Base-by-base conservation (phyloP, 2,113 vertebrate species). In the Holacanthus passer region DNA sequence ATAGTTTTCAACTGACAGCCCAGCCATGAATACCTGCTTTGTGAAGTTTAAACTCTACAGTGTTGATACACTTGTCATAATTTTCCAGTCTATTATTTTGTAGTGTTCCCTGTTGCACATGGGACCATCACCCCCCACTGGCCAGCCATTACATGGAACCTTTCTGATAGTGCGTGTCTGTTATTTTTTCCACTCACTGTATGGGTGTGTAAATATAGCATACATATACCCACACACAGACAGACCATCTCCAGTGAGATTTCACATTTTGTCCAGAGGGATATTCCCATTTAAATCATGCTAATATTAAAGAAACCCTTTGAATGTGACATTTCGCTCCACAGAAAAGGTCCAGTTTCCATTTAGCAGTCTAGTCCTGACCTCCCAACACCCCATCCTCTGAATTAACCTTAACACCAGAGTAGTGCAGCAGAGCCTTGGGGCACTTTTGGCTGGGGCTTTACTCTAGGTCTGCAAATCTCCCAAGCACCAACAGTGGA, bases 401-500 rank as follows among this genome's bases (percentile, higher is more conserved):
- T 48, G 53, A 87, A 81, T 88, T 77, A 84, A 74, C 75, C 63
- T 20, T 22, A 73, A 76, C 66, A 50, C 59, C 77, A 64, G 65
- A 70, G 83, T 2, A 73, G 43, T 39, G 73, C 80, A 79, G 64
- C 73, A 58, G 64, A 64, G 81, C 68, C 52, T 32, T 41, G 77
- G 32, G 77, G 84, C 79, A 88, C 80, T 86, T 89, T 74, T 87
- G 83, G 73, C 63, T 48, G 5, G 64, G 63, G 77, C 81, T 77
- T 79, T 81, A 82, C 89, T 88, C 87, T 76, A 78, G 73, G 75
- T 67, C 69, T 75, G 55, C 67, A 84, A 82, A 88, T 77, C 78
- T 89, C 81, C 52, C 7, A 67, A 65, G 82, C 66, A 77, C 20
- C 68, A 48, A 58, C 43, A 29, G 35, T 31, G 45, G 79, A 87